Evolutionary conservation across 2,797 vertebrate species (phyloP).

Genomic region (Molossus molossus): DNA sequence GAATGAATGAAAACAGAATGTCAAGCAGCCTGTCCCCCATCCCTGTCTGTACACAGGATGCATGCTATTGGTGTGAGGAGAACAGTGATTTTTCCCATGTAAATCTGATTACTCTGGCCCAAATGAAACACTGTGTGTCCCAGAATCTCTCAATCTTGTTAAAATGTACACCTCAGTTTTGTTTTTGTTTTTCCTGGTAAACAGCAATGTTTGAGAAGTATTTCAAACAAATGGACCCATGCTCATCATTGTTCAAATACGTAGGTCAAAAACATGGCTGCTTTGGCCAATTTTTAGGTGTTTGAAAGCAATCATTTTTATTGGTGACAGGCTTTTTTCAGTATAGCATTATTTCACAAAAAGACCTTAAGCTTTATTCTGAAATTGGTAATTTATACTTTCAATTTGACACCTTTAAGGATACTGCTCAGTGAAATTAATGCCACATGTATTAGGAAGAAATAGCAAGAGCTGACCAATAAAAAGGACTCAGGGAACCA

Average conservation of each 20-base stretch:
- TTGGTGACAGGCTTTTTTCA: background rate
- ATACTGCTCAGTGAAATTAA: background rate
- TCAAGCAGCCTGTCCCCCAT: background rate
- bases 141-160: background rate
- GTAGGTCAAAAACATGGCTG: background rate
- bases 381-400: constrained; percentile 57
- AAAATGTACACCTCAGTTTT: background rate
- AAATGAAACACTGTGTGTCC: background rate
- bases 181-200: background rate
- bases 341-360: background rate
- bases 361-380: constrained; percentile 40
- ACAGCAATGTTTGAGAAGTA: background rate
- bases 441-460: background rate
- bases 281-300: background rate
- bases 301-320: constrained; percentile 39
- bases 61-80: too few relatives aligned
- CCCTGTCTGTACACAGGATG: background rate
- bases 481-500: background rate
- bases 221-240: background rate
- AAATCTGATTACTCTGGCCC: background rate
- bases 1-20: constrained; percentile 48
- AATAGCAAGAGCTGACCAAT: background rate
- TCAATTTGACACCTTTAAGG: background rate
- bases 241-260: background rate
- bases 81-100: fast-evolving